phyloP scores from a whole-genome alignment of 2,888 invertebrate genomes.

The Epiblema foenella region DNA sequence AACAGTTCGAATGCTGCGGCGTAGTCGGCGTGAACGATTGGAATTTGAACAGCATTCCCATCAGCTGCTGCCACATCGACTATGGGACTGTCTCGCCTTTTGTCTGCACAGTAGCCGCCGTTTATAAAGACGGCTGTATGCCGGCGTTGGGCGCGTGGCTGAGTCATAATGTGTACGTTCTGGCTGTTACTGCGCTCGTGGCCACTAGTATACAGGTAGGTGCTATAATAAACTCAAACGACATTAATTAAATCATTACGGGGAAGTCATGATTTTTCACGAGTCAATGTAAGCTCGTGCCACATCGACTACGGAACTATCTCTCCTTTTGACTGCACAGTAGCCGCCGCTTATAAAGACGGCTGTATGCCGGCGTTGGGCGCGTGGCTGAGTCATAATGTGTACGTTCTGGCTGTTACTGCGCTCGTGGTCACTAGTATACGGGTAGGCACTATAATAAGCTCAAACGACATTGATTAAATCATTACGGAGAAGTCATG shows the following conservation, averaged over 20 bases:
- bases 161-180: conserved; percentile 59
- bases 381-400: conserved; percentile 71
- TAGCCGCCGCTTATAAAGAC: conserved; percentile 56
- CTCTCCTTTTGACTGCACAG: conserved; percentile 73
- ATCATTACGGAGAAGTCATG: no score
- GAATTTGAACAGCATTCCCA: conserved; percentile 74
- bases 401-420: conserved; percentile 58
- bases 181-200: conserved; percentile 64
- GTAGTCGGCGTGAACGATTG: conserved; percentile 83
- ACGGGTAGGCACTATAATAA: conserved; percentile 56
- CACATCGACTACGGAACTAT: conserved; percentile 73
- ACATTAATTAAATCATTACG: no score
- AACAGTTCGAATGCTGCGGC: conserved; percentile 89
- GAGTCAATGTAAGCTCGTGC: conserved; percentile 87
- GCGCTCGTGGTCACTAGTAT: neutral
- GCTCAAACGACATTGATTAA: no score
- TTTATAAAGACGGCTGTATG: conserved; percentile 81
- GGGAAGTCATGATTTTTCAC: neutral
- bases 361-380: conserved; percentile 86
- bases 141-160: conserved; percentile 80
- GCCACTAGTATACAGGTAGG: conserved; percentile 68
- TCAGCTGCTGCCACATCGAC: conserved; percentile 86
- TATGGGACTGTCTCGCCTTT: conserved; percentile 75
- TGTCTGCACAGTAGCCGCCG: conserved; percentile 68
- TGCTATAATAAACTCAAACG: neutral